Evolutionary conservation across 1,140 invertebrate genomes (phyloP).

Genomic region (Temnothorax longispinosus): DNA sequence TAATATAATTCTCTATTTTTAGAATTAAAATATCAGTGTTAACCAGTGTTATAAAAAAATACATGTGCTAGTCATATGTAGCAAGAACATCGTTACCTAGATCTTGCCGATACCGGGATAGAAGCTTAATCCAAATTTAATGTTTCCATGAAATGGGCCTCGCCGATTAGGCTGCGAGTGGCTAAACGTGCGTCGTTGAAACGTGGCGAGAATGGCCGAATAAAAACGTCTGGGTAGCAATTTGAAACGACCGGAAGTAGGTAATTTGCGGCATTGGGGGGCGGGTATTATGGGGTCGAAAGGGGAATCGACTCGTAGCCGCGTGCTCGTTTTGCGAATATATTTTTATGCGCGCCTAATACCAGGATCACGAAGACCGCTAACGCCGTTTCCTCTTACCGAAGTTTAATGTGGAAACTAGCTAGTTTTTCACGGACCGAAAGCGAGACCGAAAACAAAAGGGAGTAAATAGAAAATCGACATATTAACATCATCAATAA

Average conservation of each 20-base stretch:
- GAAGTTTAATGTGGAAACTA: not conserved
- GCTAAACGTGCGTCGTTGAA: conserved; percentile 37
- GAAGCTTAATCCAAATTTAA: conserved; percentile 71
- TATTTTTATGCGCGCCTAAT: conserved; percentile 37
- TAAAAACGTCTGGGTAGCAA: conserved; percentile 71
- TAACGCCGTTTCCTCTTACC: not conserved
- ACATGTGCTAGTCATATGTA: not conserved
- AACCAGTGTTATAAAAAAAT: not conserved
- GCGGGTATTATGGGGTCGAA: conserved; percentile 36
- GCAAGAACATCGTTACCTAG: not conserved
- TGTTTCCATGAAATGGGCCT: conserved; percentile 49
- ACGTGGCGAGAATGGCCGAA: conserved; percentile 64
- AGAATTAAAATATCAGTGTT: not conserved
- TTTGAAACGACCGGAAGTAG: conserved; percentile 49
- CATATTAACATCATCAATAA: not conserved
- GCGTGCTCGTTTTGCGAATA: conserved; percentile 36
- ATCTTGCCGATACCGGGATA: conserved; percentile 12
- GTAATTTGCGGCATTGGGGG: conserved; percentile 35
- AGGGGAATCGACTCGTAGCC: conserved; percentile 42
- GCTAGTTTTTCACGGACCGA: not conserved
- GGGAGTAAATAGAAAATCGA: not conserved
- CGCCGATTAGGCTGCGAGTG: conserved; percentile 64
- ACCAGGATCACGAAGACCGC: conserved; percentile 42
- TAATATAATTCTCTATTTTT: not conserved
- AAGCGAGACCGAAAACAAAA: not conserved